phyloP scores from a whole-genome alignment of 2,888 invertebrate genomes.

The Trichogramma dendrolimi region DNA sequence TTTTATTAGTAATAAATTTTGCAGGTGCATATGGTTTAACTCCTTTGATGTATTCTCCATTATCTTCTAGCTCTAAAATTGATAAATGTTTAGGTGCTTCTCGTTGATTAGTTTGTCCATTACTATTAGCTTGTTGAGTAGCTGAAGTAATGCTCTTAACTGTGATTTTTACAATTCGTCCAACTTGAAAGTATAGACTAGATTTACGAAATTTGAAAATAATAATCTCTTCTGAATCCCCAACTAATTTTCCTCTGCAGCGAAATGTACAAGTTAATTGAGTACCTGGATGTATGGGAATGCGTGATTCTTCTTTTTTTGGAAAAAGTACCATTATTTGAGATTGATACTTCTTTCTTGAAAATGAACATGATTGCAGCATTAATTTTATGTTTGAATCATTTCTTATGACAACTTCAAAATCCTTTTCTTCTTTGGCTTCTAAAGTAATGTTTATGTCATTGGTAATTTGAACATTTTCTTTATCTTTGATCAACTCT shows the following conservation, averaged over 20 bases:
- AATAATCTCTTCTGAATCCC: conserved; percentile 60
- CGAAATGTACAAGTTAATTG: conserved; percentile 53
- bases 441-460: conserved; percentile 50
- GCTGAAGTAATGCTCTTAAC: conserved; percentile 44
- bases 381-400: conserved; percentile 49
- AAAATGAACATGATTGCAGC: conserved; percentile 56
- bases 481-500: conserved; percentile 49
- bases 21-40: conserved; percentile 54
- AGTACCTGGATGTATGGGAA: conserved; percentile 51
- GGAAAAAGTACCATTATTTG: conserved; percentile 55
- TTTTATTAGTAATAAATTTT: conserved; percentile 60
- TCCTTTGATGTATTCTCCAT: conserved; percentile 53
- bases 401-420: conserved; percentile 55
- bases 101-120: too few relatives aligned
- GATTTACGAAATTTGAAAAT: conserved; percentile 57
- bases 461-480: conserved; percentile 57
- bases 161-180: conserved; percentile 58
- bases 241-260: conserved; percentile 61
- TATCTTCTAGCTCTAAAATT: not conserved
- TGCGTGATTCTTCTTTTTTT: conserved; percentile 40
- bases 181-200: conserved; percentile 56
- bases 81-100: too few relatives aligned
- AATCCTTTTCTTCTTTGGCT: conserved; percentile 50
- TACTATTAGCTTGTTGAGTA: not conserved
- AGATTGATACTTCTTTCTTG: conserved; percentile 55